Percentiles rank a stretch among this genome's conserved stretches.
Evolutionary conservation across 2,797 vertebrate genomes (phyloP).

Genomic region (Anguilla pacifica): DNA sequence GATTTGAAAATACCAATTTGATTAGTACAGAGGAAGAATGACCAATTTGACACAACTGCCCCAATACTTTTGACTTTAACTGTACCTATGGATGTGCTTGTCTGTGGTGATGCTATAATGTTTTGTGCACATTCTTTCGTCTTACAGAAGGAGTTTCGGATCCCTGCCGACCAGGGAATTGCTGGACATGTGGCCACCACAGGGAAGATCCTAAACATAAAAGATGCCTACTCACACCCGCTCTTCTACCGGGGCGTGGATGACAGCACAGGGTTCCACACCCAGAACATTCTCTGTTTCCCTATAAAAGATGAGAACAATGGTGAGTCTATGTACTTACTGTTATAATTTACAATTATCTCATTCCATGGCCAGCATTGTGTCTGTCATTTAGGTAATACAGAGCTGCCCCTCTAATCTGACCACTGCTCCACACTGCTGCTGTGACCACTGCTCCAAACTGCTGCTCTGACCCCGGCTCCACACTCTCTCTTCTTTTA

Average conservation of each 20-base stretch:
- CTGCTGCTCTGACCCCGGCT: background rate
- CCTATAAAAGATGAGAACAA: slow-evolving; percentile 96
- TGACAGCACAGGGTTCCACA: slow-evolving; percentile 94
- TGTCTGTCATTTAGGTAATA: background rate
- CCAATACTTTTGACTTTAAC: background rate
- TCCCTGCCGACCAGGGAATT: slow-evolving; percentile 94
- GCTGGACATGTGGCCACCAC: slow-evolving; percentile 95
- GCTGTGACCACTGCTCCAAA: background rate
- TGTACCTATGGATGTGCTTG: background rate
- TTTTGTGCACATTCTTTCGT: background rate
- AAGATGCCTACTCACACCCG: slow-evolving; percentile 92
- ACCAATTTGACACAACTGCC: background rate
- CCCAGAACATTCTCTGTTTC: slow-evolving; percentile 96
- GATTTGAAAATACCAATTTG: background rate
- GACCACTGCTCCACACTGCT: background rate
- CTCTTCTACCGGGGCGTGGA: slow-evolving; percentile 97
- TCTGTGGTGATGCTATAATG: background rate
- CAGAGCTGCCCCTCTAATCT: background rate
- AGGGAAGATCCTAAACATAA: slow-evolving; percentile 94
- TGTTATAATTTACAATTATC: background rate
- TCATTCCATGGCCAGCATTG: background rate
- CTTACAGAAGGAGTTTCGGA: slow-evolving; percentile 88
- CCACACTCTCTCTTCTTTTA: slow-evolving; percentile 13
- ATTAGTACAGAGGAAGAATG: background rate
- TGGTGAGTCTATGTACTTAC: slow-evolving; percentile 65